phyloP scores from a whole-genome alignment of 2,113 vertebrate species.

The Onychostruthus taczanowskii region DNA sequence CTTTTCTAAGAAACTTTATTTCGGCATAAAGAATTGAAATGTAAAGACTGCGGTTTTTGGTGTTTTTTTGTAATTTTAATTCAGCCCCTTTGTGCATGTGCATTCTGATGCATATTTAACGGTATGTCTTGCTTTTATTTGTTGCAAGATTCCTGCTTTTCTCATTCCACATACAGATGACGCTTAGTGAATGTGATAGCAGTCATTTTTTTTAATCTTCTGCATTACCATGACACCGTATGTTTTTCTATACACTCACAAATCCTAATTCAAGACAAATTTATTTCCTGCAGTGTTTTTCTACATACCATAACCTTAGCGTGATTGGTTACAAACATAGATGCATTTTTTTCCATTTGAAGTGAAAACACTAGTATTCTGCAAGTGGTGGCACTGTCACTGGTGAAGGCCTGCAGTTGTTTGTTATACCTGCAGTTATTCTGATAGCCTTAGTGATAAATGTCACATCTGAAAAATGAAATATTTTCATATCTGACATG shows the following conservation, averaged over 20 bases:
- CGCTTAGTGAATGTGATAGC: not conserved
- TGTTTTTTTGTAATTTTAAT: not conserved
- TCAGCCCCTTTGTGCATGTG: slow-evolving; percentile 62
- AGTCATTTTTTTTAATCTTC: not conserved
- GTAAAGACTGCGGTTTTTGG: not conserved
- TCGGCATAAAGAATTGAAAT: not conserved
- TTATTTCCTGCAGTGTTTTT: not conserved
- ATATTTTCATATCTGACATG: not conserved
- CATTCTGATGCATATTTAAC: not conserved
- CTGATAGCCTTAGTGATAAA: not conserved
- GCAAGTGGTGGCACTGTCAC: not conserved
- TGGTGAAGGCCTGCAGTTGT: not conserved
- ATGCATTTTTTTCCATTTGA: not conserved
- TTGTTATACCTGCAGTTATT: not conserved
- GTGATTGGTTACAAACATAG: not conserved
- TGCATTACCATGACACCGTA: not conserved
- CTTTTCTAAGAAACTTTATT: not conserved
- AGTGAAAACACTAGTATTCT: not conserved
- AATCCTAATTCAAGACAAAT: not conserved
- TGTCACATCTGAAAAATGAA: not conserved
- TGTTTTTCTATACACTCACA: not conserved
- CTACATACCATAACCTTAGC: not conserved
- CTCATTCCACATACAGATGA: not conserved
- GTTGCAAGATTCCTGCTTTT: slow-evolving; percentile 14
- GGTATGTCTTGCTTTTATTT: not conserved